Percentiles rank a stretch among this genome's conserved stretches.
Evolutionary conservation across 2,888 invertebrate genomes (phyloP).

Genomic region (Chloroclystis v-ata): DNA sequence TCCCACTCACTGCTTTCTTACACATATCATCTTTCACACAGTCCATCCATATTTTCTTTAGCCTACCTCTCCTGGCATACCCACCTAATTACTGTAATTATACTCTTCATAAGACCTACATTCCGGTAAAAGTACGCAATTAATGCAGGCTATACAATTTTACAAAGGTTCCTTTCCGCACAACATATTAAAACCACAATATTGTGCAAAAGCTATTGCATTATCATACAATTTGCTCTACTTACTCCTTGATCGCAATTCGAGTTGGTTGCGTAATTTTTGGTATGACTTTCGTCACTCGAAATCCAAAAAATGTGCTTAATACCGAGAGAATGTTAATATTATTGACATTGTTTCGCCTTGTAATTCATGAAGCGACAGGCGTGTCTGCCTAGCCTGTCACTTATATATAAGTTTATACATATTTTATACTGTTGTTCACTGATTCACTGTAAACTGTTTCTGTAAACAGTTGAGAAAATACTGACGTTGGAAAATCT

Average conservation of each 20-base stretch:
- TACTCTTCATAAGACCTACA: too few species aligned
- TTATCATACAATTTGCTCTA: slow-evolving; percentile 45
- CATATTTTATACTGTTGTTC: slow-evolving; percentile 5
- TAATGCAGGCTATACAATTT: too few species aligned
- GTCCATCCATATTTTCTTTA: too few species aligned
- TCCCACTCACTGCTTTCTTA: too few species aligned
- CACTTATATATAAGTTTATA: not conserved
- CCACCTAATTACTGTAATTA: too few species aligned
- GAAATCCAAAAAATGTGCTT: slow-evolving; percentile 20
- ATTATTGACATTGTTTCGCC: slow-evolving; percentile 3
- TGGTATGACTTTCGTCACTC: slow-evolving; percentile 27
- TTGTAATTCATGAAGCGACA: not conserved
- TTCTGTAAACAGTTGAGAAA: slow-evolving; percentile 5
- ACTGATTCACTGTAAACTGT: slow-evolving; percentile 3
- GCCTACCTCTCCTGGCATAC: too few species aligned
- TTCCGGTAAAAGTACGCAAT: too few species aligned
- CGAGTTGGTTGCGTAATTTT: slow-evolving; percentile 40
- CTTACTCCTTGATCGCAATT: slow-evolving; percentile 42
- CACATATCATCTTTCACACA: too few species aligned
- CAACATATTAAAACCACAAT: slow-evolving; percentile 24
- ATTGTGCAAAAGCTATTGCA: slow-evolving; percentile 47
- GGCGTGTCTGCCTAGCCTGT: not conserved
- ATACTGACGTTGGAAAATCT: slow-evolving; percentile 17
- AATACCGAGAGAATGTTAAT: slow-evolving; percentile 5
- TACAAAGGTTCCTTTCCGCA: too few species aligned